phyloP scores from a whole-genome alignment of 2,113 vertebrate species.

The Stigmatopora argus region DNA sequence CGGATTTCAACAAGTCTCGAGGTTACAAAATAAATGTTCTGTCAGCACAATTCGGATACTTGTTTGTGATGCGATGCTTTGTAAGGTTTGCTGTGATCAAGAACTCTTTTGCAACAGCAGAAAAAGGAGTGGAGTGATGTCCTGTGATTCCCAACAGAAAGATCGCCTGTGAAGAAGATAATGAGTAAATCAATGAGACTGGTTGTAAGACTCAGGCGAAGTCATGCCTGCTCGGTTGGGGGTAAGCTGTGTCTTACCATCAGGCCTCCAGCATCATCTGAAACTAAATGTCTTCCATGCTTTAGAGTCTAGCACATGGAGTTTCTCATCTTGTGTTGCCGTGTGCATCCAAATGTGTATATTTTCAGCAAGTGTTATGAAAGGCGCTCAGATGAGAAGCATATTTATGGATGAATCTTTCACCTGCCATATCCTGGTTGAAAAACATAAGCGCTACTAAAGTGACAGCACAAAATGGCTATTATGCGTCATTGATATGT shows the following conservation, averaged over 20 bases:
- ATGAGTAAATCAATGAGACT: slow-evolving; percentile 88
- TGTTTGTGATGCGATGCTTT: slow-evolving; percentile 1
- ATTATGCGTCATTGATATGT: neutral
- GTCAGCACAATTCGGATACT: neutral
- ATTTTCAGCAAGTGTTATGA: slow-evolving; percentile 7
- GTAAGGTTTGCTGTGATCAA: slow-evolving; percentile 8
- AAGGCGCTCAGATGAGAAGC: slow-evolving; percentile 14
- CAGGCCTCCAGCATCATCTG: slow-evolving; percentile 65
- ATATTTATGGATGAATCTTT: slow-evolving; percentile 1
- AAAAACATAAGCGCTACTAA: slow-evolving; percentile 2
- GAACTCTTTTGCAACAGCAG: slow-evolving; percentile 18
- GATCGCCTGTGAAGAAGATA: slow-evolving; percentile 81
- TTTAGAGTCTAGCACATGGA: slow-evolving; percentile 1
- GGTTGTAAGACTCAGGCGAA: slow-evolving; percentile 89
- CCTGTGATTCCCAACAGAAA: slow-evolving; percentile 71
- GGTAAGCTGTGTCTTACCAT: slow-evolving; percentile 83
- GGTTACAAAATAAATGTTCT: slow-evolving; percentile 5
- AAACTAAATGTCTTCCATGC: slow-evolving; percentile 19
- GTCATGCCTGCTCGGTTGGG: slow-evolving; percentile 85
- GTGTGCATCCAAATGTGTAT: slow-evolving; percentile 20
- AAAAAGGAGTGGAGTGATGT: slow-evolving; percentile 28
- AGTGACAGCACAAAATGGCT: slow-evolving; percentile 23
- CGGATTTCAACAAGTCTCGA: neutral
- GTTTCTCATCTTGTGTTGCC: slow-evolving; percentile 19
- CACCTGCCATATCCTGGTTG: slow-evolving; percentile 22